A percentile compares a stretch with the other conserved stretches of the same genome.
Conservation (phyloP, 2,113 vertebrate species). For the Poicephalus gulielmi region DNA sequence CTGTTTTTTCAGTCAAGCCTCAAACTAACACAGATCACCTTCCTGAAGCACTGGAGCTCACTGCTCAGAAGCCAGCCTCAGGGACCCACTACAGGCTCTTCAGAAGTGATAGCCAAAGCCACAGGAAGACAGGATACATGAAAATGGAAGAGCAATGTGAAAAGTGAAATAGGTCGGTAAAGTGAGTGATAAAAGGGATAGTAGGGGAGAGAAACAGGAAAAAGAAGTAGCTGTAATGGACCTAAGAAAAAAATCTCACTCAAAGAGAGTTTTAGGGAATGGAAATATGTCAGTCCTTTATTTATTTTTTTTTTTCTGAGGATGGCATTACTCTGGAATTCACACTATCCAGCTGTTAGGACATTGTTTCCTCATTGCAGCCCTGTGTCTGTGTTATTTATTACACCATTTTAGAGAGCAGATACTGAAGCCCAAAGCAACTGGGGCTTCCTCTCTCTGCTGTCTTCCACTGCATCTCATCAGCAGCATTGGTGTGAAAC, state of each 20-base stretch:
- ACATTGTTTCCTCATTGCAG: neutral
- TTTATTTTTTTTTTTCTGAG: too few relatives aligned
- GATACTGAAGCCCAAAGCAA: neutral
- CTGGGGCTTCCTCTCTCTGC: neutral
- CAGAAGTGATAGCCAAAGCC: slow-evolving; percentile 23
- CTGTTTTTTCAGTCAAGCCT: slow-evolving; percentile 1
- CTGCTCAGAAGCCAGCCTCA: neutral
- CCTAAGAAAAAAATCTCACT: neutral
- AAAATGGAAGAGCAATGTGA: slow-evolving; percentile 38
- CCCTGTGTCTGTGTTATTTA: neutral
- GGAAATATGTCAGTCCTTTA: neutral
- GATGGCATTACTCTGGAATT: neutral
- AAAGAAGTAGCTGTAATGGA: neutral
- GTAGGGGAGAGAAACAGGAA: neutral
- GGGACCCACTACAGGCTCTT: slow-evolving; percentile 1
- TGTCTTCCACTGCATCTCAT: neutral
- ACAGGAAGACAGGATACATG: neutral
- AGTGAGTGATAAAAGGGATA: slow-evolving; percentile 28
- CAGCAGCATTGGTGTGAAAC: rapidly evolving
- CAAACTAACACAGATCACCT: slow-evolving; percentile 9
- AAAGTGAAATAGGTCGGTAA: neutral
- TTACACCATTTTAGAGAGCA: neutral
- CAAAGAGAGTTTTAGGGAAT: neutral
- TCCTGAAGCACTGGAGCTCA: neutral
- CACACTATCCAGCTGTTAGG: neutral